Evolutionary conservation across 2,113 vertebrate species (phyloP).

Genomic region (Salvator merianae): DNA sequence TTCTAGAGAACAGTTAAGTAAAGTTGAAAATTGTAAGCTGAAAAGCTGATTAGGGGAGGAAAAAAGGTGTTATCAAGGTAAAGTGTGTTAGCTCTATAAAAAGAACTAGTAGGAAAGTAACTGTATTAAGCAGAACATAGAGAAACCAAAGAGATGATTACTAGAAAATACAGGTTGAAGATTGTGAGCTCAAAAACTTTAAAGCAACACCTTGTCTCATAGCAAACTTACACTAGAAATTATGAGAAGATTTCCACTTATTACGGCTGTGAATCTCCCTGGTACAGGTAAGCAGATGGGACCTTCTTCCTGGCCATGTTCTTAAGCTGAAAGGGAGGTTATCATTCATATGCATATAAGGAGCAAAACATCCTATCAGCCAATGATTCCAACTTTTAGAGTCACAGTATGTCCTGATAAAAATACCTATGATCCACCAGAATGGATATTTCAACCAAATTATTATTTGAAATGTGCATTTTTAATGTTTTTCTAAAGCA

Average conservation of each 20-base stretch:
- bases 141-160: not conserved
- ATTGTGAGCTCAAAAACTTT: not conserved
- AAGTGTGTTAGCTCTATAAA: slow-evolving; percentile 15
- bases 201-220: not conserved
- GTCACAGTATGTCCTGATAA: not conserved
- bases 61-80: slow-evolving; percentile 50
- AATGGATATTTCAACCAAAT: not conserved
- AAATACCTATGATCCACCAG: not conserved
- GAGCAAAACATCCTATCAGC: not conserved
- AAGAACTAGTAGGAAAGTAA: not conserved
- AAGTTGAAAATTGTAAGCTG: not conserved
- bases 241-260: not conserved
- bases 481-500: not conserved
- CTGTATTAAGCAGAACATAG: not conserved
- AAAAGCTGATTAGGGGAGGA: slow-evolving; percentile 16
- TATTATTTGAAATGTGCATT: not conserved
- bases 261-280: not conserved
- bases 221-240: not conserved
- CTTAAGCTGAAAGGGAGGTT: not conserved
- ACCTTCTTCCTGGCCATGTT: not conserved
- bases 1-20: not conserved
- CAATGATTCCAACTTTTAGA: not conserved
- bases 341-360: not conserved
- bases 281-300: not conserved
- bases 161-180: not conserved